Base-by-base conservation (phyloP, 2,888 invertebrate species). In the Polydrusus pterygomalis region DNA sequence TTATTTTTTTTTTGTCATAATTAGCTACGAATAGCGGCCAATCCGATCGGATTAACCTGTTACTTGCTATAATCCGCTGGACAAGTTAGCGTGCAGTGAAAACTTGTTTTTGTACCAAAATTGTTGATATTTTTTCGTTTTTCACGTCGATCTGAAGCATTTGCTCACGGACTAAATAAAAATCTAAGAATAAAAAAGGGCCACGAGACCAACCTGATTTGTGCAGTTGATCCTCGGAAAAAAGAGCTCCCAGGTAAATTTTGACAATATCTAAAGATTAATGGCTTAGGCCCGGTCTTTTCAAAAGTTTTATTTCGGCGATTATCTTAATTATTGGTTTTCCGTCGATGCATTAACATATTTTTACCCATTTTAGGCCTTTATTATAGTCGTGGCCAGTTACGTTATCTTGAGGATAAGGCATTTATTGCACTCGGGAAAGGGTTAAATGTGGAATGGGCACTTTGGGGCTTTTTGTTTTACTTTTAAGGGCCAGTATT, bases 241-340 rank as follows among this genome's bases (percentile, higher is more conserved):
- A 77, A 74, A 69, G 56, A 62, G 81, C 80, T 83, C 83, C 81
- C 78, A 71, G 80, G 85, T 73, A 71, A 77, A 76, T 80, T 83
- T 85, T 86, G 85, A 86, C 86, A 86, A 85, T 85, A 85, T 84
- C 84, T 80, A 79, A 80, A 85, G 81, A 86, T 86, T 86, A 86
- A 86, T 86, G 83, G 84, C 81, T 77, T 74, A 76, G 77, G 79
- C 79, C 77, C 79, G 82, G 79, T 80, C 81, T 81, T 81, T 83
- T 80, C 80, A 83, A 84, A 84, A 83, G 83, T 83, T 84, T 84
- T 84, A 84, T 85, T 86, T 82, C 83, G 82, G 82, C 83, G 84
- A 85, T 86, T 86, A 86, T 86, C 86, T 86, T 86, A 86, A 86
- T 86, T 86, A 84, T 84, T 84, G 83, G 83, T 84, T 84, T 85